phyloP scores from a whole-genome alignment of 2,797 vertebrate species.

The Zalophus californianus region DNA sequence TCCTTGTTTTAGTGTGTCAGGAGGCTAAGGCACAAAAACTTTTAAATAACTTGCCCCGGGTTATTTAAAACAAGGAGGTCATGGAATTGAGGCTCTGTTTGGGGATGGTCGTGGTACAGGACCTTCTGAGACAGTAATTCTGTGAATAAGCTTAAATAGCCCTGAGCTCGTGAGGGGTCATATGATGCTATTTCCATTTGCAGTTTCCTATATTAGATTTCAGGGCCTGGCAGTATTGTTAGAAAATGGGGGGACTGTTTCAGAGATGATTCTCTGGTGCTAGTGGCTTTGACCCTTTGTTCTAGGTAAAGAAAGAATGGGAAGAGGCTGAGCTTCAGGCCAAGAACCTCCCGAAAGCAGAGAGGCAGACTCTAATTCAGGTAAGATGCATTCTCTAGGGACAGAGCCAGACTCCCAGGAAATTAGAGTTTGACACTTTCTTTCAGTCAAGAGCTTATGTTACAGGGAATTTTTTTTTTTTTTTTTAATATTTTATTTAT shows the following conservation, averaged over 20 bases:
- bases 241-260: constrained; percentile 8
- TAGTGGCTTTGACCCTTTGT: constrained; percentile 38
- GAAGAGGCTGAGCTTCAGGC: constrained; percentile 97
- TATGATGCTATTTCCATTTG: background rate
- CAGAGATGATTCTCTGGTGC: background rate
- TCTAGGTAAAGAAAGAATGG: constrained; percentile 98
- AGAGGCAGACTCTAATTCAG: constrained; percentile 98
- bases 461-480: background rate
- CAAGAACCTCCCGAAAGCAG: constrained; percentile 97
- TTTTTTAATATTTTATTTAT: no score
- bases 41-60: background rate
- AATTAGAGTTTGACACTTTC: background rate
- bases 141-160: background rate
- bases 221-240: constrained; percentile 41
- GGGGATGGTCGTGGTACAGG: background rate
- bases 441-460: background rate
- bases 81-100: background rate
- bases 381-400: constrained; percentile 83
- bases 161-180: background rate
- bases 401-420: background rate
- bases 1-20: background rate
- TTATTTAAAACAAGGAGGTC: background rate
- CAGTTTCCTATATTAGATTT: background rate
- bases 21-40: background rate
- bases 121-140: background rate